Conservation (phyloP, 2,113 vertebrate genomes). For the Plestiodon gilberti region DNA sequence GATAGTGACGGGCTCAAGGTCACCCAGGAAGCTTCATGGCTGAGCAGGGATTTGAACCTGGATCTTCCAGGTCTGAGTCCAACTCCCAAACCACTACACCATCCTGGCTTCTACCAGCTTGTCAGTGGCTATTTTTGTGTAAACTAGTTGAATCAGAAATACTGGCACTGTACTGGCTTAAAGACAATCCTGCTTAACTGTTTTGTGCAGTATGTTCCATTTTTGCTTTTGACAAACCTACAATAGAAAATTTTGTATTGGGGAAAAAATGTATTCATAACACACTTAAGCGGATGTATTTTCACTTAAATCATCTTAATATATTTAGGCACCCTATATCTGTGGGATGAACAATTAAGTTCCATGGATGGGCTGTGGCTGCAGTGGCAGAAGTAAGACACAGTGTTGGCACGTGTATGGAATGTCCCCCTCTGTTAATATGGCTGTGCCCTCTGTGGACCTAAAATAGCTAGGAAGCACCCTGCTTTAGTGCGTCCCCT, state of each 20-base stretch:
- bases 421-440: neutral
- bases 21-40: too few relatives aligned
- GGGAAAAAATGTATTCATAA: neutral
- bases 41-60: too few relatives aligned
- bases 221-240: constrained; percentile 21
- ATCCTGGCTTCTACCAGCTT: too few relatives aligned
- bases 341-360: neutral
- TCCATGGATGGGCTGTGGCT: neutral
- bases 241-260: neutral
- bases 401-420: neutral
- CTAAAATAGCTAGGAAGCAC: neutral
- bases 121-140: neutral
- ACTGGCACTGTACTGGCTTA: neutral
- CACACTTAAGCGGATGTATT: neutral
- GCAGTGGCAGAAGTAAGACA: neutral
- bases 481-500: neutral
- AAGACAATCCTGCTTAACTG: neutral
- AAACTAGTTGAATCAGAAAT: neutral
- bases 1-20: too few relatives aligned
- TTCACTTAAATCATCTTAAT: neutral
- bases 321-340: neutral
- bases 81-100: too few relatives aligned
- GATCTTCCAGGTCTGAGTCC: too few relatives aligned
- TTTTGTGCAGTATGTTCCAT: neutral
- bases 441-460: too few relatives aligned